Conservation (phyloP, 2,888 invertebrate genomes). For the Leucoma salicis region DNA sequence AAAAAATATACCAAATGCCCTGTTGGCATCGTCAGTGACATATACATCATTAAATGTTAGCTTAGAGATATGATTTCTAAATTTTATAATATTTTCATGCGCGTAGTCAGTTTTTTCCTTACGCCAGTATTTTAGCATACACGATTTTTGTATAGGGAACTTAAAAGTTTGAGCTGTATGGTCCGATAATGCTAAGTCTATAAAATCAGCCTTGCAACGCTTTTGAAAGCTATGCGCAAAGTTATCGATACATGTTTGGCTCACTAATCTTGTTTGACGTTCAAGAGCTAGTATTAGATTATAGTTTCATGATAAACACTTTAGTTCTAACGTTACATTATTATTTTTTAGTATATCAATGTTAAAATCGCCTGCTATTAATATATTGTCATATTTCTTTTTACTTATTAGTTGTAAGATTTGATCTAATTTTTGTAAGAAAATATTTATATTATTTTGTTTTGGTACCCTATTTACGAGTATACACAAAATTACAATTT, state of each 20-base stretch:
- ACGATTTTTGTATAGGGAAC: too few species aligned
- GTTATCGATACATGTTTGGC: constrained; percentile 1
- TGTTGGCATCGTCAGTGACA: too few species aligned
- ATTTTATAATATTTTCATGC: too few species aligned
- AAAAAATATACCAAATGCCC: too few species aligned
- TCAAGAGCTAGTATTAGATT: neutral
- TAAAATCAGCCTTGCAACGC: neutral
- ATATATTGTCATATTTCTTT: constrained; percentile 1
- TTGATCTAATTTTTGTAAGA: neutral
- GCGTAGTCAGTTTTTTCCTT: too few species aligned
- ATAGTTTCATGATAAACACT: neutral
- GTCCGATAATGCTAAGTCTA: too few species aligned
- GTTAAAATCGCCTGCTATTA: neutral
- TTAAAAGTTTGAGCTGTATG: too few species aligned
- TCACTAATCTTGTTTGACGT: neutral
- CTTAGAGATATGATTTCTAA: too few species aligned
- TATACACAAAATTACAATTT: too few species aligned
- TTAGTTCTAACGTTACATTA: neutral
- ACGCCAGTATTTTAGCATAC: too few species aligned
- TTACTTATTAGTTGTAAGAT: neutral
- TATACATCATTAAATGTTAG: too few species aligned
- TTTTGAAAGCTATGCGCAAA: neutral
- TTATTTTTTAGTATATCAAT: neutral
- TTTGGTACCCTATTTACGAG: neutral
- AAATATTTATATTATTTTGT: neutral